A percentile compares a stretch with the other conserved stretches of the same genome.
Conservation (phyloP, 92 coral and sea anemone genomes). For the Montipora capitata region DNA sequence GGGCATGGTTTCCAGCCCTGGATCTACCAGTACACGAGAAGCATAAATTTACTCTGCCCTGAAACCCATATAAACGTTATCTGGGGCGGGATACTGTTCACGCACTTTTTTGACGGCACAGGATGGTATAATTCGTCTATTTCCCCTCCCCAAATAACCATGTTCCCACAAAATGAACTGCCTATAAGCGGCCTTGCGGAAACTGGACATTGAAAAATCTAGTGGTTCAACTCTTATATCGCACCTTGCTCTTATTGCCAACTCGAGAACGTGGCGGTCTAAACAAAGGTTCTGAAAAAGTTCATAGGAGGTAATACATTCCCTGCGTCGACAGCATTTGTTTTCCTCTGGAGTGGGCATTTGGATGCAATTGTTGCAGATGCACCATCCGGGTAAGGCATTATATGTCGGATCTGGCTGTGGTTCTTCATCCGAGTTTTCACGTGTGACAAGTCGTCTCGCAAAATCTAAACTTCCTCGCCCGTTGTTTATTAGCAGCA, state of each 20-base stretch:
- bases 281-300: constrained; percentile 42
- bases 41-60: constrained; percentile 26
- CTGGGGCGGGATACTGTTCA: constrained; percentile 44
- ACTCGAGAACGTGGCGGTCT: constrained; percentile 39
- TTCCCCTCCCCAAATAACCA: constrained; percentile 44
- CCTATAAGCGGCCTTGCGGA: constrained; percentile 43
- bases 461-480: constrained; percentile 29
- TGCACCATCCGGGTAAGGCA: constrained; percentile 22
- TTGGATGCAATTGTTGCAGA: constrained; percentile 13
- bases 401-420: constrained; percentile 12
- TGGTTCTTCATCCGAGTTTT: background rate
- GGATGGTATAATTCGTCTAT: constrained; percentile 32
- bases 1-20: background rate
- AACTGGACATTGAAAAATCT: constrained; percentile 44
- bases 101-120: constrained; percentile 51
- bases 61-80: constrained; percentile 56
- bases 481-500: constrained; percentile 18
- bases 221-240: constrained; percentile 38
- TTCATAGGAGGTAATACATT: constrained; percentile 39
- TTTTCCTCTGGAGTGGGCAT: constrained; percentile 39
- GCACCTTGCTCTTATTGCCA: constrained; percentile 48
- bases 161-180: constrained; percentile 44
- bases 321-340: constrained; percentile 20
- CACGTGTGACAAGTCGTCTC: background rate
- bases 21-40: background rate